A percentile compares a stretch with the other conserved stretches of the same genome.
Conservation (phyloP, 2,797 vertebrate genomes). For the Microctenopoma stevenorrisi region DNA sequence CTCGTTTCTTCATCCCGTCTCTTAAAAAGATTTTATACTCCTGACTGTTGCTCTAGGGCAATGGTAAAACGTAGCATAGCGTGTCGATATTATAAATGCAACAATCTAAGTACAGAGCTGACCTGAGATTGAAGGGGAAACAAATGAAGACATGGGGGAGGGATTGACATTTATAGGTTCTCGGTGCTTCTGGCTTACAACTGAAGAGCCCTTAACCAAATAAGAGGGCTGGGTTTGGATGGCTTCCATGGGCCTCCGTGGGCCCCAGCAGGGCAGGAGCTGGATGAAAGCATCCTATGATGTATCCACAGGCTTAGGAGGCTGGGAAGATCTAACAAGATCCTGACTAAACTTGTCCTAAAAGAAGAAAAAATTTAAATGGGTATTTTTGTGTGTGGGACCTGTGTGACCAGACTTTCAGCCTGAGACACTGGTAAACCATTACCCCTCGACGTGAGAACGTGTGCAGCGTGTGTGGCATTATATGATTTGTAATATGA, state of each 20-base stretch:
- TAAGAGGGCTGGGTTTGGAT: slow-evolving; percentile 57
- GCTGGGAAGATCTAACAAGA: slow-evolving; percentile 56
- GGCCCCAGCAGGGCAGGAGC: slow-evolving; percentile 51
- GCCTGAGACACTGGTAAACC: slow-evolving; percentile 5
- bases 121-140: slow-evolving; percentile 12
- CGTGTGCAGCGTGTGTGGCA: slow-evolving; percentile 17
- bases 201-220: slow-evolving; percentile 73
- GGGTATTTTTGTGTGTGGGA: slow-evolving; percentile 1
- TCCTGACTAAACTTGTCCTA: slow-evolving; percentile 44
- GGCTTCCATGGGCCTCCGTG: slow-evolving; percentile 57
- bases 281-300: slow-evolving; percentile 59
- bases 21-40: slow-evolving; percentile 12
- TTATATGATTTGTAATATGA: slow-evolving; percentile 12
- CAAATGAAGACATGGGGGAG: slow-evolving; percentile 35
- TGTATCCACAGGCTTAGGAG: slow-evolving; percentile 53
- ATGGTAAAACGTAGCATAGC: slow-evolving; percentile 42
- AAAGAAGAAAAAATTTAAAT: slow-evolving; percentile 30
- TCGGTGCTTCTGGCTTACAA: slow-evolving; percentile 56
- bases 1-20: neutral
- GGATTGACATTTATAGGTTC: slow-evolving; percentile 59
- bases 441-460: slow-evolving; percentile 6
- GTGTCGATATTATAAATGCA: slow-evolving; percentile 60
- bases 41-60: slow-evolving; percentile 41
- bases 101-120: slow-evolving; percentile 38
- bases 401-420: neutral